A percentile compares a stretch with the other conserved stretches of the same genome.
Evolutionary conservation across 2,113 vertebrate genomes (phyloP).

Genomic region (Sula dactylatra): DNA sequence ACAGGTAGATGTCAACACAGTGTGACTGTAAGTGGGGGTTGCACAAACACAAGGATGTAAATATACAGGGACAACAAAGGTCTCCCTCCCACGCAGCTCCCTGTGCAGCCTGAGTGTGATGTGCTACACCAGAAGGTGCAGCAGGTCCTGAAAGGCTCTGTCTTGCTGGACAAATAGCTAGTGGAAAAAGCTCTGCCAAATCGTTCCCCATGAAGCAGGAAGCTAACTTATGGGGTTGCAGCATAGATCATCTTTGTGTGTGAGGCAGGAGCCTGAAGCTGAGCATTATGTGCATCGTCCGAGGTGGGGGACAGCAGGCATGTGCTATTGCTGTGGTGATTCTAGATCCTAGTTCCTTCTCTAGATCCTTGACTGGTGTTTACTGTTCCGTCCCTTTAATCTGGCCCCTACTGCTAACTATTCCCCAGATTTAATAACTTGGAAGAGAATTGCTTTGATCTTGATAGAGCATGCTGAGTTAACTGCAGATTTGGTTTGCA

Average conservation of each 20-base stretch:
- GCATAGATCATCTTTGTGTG: background rate
- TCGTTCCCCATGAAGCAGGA: background rate
- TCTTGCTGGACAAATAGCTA: background rate
- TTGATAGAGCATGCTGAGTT: background rate
- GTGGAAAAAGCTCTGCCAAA: background rate
- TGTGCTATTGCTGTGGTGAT: background rate
- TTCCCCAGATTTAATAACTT: background rate
- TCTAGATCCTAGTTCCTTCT: background rate
- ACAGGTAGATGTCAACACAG: background rate
- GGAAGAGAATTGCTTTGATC: background rate
- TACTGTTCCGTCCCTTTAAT: background rate
- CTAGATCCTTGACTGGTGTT: background rate
- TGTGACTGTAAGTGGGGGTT: background rate
- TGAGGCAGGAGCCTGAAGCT: background rate
- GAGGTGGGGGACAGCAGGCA: background rate
- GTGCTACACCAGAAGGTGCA: background rate
- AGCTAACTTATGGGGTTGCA: accelerated
- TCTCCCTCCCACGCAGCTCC: background rate
- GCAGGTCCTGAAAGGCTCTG: background rate
- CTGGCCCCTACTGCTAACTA: background rate
- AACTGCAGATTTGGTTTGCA: slow-evolving; percentile 27
- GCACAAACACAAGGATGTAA: background rate
- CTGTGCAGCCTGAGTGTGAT: background rate
- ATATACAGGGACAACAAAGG: background rate
- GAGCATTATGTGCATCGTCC: background rate